Evolutionary conservation across 2,888 invertebrate species (phyloP), one percentile per base, ranked within the genome.

Genomic region (Megalurothrips usitatus): DNA sequence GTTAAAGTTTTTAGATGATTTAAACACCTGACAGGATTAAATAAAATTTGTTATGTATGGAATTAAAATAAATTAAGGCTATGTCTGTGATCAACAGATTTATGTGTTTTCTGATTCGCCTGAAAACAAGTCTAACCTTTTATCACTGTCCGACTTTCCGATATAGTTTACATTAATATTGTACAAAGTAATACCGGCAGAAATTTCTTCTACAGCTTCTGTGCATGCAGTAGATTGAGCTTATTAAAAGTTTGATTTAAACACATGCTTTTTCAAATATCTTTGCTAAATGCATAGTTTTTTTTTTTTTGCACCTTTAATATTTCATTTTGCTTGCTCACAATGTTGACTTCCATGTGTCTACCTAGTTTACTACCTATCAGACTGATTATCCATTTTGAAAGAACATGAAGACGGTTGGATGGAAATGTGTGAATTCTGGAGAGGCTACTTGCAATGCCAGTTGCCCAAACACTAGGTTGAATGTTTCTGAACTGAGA

Each of bases 281-380:
- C 6, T 43, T 43, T 43, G 34, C 34, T 43, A n/a, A n/a, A n/a
- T n/a, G n/a, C n/a, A n/a, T n/a, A 43, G 34, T 43, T n/a, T 79
- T 47, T 23, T 79, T 79, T 78, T 78, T 34, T 34, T 78, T 8
- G n/a, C 43, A 79, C 43, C 14, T 79, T 48, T 75, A 47, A 26
- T 75, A 19, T 78, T 78, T 80, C 78, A 47, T 78, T 81, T 81
- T 81, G 34, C 34, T 58, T 81, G 43, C 79, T 81, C 26, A 68
- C 79, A 78, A 79, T 79, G 63, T 75, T 17, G 19, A 75, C 52
- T 79, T 52, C 23, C 1, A 19, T 58, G 17, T 58, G 58, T 58
- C 6, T 17, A 17, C 68, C 80, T 78, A 78, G 68, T 81, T 78
- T 80, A 52, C 52, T 49, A 43, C 34, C 6, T 43, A 43, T 43